Percentiles rank a stretch among this genome's conserved stretches.
Evolutionary conservation across 2,797 vertebrate species (phyloP).

Genomic region (Cirrhinus mrigala): DNA sequence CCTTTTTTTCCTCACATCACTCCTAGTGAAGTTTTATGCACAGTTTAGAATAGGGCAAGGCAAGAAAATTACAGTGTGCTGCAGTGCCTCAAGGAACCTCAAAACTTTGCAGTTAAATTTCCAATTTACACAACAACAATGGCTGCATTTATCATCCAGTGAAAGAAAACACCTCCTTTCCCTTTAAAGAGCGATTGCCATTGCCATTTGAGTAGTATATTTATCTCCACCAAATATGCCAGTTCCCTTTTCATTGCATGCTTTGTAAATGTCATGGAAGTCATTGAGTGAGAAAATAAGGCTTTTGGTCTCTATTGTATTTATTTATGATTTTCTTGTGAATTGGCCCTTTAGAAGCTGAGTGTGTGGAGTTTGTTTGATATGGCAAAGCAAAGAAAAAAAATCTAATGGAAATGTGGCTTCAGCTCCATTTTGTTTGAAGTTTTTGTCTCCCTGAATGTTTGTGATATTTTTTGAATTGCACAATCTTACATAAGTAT

Average conservation of each 20-base stretch:
- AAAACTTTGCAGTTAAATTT: conserved; percentile 37
- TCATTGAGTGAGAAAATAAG: conserved; percentile 42
- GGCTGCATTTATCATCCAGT: conserved; percentile 40
- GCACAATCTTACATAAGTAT: neutral
- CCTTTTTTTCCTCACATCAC: neutral
- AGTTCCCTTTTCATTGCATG: neutral
- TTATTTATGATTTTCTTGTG: conserved; percentile 37
- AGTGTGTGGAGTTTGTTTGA: conserved; percentile 30
- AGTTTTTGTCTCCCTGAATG: neutral
- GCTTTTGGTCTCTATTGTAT: conserved; percentile 22
- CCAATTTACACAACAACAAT: conserved; percentile 36
- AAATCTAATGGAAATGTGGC: neutral
- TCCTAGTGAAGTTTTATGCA: neutral
- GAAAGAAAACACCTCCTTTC: conserved; percentile 27
- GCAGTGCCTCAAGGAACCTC: conserved; percentile 22
- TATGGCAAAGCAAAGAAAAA: conserved; percentile 4
- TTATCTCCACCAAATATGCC: conserved; percentile 30
- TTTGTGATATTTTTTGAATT: neutral
- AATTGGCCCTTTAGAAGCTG: conserved; percentile 19
- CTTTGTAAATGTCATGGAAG: conserved; percentile 48
- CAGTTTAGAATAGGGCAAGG: neutral
- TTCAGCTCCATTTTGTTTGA: conserved; percentile 12
- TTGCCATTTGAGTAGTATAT: neutral
- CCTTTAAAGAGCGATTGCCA: conserved; percentile 42
- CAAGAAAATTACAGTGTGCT: neutral